Conservation (phyloP, 2,888 invertebrate genomes). For the Chouioia cunea region DNA sequence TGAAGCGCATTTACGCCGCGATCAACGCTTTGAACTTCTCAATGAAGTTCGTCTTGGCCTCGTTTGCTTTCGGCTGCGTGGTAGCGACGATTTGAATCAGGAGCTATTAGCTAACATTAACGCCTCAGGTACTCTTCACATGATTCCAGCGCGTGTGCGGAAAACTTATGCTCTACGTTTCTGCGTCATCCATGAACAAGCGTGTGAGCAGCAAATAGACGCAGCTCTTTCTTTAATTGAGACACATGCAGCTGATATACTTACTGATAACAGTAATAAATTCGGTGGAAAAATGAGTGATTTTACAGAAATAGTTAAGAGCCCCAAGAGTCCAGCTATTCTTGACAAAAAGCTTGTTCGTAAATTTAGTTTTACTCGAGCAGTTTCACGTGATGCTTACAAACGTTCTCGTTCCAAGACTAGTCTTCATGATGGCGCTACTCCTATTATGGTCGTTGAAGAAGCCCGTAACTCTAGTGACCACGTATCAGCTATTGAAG, state of each 20-base stretch:
- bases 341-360: conserved; percentile 71
- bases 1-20: conserved; percentile 76
- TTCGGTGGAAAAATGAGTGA: not conserved
- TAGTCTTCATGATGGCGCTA: conserved; percentile 72
- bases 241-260: conserved; percentile 73
- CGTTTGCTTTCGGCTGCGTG: conserved; percentile 82
- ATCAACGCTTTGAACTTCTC: conserved; percentile 81
- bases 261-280: conserved; percentile 49
- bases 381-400: conserved; percentile 72
- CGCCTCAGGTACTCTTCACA: conserved; percentile 85
- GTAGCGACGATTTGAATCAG: conserved; percentile 81
- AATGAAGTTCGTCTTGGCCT: conserved; percentile 83
- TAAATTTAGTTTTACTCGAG: conserved; percentile 73
- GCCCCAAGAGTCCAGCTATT: conserved; percentile 68
- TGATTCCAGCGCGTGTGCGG: conserved; percentile 85
- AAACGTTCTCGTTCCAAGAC: conserved; percentile 70
- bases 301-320: conserved; percentile 56
- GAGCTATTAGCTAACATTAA: conserved; percentile 84
- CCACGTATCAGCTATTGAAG: conserved; percentile 57
- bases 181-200: conserved; percentile 84
- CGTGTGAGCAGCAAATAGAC: conserved; percentile 80
- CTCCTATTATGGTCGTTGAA: conserved; percentile 72
- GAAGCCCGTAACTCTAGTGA: conserved; percentile 56
- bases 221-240: conserved; percentile 76
- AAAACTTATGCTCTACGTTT: conserved; percentile 84